A percentile compares a stretch with the other conserved stretches of the same genome.
Evolutionary conservation across 2,797 vertebrate genomes (phyloP).

Genomic region (Jordanella pulchra): DNA sequence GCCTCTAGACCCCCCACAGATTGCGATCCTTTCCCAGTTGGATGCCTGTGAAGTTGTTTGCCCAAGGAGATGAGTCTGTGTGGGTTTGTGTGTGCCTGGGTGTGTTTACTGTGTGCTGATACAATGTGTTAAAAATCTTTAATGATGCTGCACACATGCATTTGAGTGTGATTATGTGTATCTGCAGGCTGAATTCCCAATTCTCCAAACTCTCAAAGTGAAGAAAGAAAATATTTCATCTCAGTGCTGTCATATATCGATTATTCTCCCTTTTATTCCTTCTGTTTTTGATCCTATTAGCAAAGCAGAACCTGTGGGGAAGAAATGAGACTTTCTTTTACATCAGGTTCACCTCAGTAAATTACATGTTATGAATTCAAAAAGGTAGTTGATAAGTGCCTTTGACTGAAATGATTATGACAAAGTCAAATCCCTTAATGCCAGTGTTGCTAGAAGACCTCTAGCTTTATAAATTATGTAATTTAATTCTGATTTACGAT

Average conservation of each 20-base stretch:
- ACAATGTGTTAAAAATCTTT: slow-evolving; percentile 59
- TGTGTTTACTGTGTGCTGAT: slow-evolving; percentile 57
- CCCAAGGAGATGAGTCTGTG: slow-evolving; percentile 64
- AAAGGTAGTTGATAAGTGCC: slow-evolving; percentile 28
- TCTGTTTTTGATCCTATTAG: slow-evolving; percentile 58
- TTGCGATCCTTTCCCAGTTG: slow-evolving; percentile 67
- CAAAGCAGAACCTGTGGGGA: slow-evolving; percentile 45
- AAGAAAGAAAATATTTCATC: slow-evolving; percentile 56
- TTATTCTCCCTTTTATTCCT: slow-evolving; percentile 55
- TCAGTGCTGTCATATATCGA: slow-evolving; percentile 54
- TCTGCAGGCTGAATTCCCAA: slow-evolving; percentile 52
- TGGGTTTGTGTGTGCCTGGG: slow-evolving; percentile 37
- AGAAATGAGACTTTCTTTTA: slow-evolving; percentile 25
- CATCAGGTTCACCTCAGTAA: slow-evolving; percentile 18
- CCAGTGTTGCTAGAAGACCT: slow-evolving; percentile 36
- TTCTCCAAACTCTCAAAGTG: slow-evolving; percentile 42
- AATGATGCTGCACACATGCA: slow-evolving; percentile 47
- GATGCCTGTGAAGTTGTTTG: slow-evolving; percentile 76
- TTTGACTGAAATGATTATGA: slow-evolving; percentile 34
- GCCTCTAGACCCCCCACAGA: slow-evolving; percentile 71
- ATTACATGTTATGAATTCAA: slow-evolving; percentile 33
- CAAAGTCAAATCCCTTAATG: slow-evolving; percentile 41
- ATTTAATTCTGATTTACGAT: slow-evolving; percentile 21
- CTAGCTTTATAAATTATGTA: slow-evolving; percentile 13
- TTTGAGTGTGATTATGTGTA: slow-evolving; percentile 57